These are phyloP conservation scores for Lepidocyrtinus sp. DNA, from an alignment of 2,888 invertebrate genomes.

Conservation along the genomic window DNA sequence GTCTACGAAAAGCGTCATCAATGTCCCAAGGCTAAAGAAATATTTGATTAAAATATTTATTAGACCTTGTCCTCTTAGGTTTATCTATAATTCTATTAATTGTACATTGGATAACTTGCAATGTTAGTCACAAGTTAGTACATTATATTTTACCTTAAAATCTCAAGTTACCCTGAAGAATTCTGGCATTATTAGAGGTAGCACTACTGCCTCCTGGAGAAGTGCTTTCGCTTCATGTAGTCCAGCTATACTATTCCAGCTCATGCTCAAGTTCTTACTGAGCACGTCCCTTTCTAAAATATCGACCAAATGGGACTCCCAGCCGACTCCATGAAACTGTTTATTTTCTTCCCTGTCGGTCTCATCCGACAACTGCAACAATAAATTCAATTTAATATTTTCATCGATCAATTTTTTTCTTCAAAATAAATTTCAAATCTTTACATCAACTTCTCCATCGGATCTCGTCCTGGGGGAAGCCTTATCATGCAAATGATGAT, in stretches of 20 bases:
- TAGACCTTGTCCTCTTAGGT: slow-evolving; percentile 89
- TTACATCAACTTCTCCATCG: slow-evolving; percentile 69
- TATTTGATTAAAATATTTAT: too few species aligned
- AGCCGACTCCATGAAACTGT: slow-evolving; percentile 80
- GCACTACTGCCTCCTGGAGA: slow-evolving; percentile 96
- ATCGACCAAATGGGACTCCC: slow-evolving; percentile 88
- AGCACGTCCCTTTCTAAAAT: slow-evolving; percentile 96
- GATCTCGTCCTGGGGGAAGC: slow-evolving; percentile 64
- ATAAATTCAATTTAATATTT: slow-evolving; percentile 11
- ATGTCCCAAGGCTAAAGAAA: slow-evolving; percentile 99
- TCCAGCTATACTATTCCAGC: slow-evolving; percentile 96
- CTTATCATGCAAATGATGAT: slow-evolving; percentile 38
- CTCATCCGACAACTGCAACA: slow-evolving; percentile 64
- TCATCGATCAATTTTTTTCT: neutral
- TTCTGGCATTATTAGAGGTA: slow-evolving; percentile 98
- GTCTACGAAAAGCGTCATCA: slow-evolving; percentile 93
- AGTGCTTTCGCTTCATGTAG: slow-evolving; percentile 89
- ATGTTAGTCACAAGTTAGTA: slow-evolving; percentile 96
- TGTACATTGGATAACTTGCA: slow-evolving; percentile 98
- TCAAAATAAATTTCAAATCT: neutral
- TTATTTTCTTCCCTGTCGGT: slow-evolving; percentile 71
- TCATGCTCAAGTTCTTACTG: slow-evolving; percentile 95
- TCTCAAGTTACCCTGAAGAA: slow-evolving; percentile 98
- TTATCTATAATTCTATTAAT: slow-evolving; percentile 73
- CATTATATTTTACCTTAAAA: too few species aligned